Base-by-base conservation (phyloP, 2,888 invertebrate genomes). In the Margaritifera margaritifera region DNA sequence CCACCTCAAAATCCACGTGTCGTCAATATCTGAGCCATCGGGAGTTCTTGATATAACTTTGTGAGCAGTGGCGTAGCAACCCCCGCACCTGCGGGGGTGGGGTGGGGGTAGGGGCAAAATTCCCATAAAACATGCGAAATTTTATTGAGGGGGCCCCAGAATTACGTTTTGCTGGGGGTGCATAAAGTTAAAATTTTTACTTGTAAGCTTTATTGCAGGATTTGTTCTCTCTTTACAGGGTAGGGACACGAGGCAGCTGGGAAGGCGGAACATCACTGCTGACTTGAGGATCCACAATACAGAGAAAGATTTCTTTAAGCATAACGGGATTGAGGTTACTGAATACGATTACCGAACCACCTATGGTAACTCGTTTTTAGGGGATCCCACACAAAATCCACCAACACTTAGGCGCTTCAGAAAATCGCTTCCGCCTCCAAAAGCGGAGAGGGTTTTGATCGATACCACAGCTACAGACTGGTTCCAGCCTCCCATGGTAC, bases 241-340 rank as follows among this genome's bases (percentile, higher is more conserved):
- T 4, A 69, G 73, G 18, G 75, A 73, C 42, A 75, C 81, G 1
- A 70, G 87, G 22, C 69, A 68, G 19, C 74, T 86, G 20, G 87
- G 87, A 8, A 78, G 81, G 22, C 76, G 74, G 56, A 68, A 84
- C 8, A 73, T 76, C 6, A 62, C 77, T 6, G 68, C 80, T 20
- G 75, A 83, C 53, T 31, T 68, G 6, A 75, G 87, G 18, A 79
- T 81, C 18, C 86, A 86, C 68, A 77, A 80, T 64, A 86, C 87
- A n/a, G 80, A 80, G n/a, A 76, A 68, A 24, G 71, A 73, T 27
- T 86, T 78, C 64, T 76, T 87, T 20, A 80, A 81, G 56, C 86
- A 88, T 66, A 56, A 77, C 27, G 78, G 80, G 4, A 75, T 75
- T 11, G 69, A 69, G 27, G 67, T 70, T 8, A 68, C 71, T 5